Percentiles rank a stretch among this genome's conserved stretches.
These are phyloP conservation scores for Dipodomys merriami DNA, from an alignment of 2,113 vertebrate species.

Conservation along the genomic window DNA sequence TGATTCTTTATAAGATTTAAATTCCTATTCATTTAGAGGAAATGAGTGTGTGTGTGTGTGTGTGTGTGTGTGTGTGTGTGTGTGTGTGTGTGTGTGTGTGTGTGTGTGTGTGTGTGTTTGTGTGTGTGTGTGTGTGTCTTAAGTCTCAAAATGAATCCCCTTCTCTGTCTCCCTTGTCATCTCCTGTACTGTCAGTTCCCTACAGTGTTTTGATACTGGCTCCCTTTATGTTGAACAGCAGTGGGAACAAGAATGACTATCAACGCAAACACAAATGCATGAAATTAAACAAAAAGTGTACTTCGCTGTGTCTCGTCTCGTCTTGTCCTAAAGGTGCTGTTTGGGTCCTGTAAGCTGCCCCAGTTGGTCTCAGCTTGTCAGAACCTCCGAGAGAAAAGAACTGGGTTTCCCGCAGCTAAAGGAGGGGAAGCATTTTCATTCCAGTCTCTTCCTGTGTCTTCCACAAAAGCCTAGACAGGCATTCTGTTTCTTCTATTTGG, in stretches of 20 bases:
- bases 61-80: too few species aligned
- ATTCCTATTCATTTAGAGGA: neutral
- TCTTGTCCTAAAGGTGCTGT: slow-evolving; percentile 68
- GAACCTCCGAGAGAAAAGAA: neutral
- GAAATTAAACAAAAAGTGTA: slow-evolving; percentile 92
- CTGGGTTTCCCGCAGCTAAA: neutral
- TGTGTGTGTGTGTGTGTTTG: too few species aligned
- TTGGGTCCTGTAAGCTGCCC: neutral
- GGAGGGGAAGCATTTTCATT: neutral
- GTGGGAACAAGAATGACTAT: slow-evolving; percentile 91
- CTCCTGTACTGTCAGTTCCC: neutral
- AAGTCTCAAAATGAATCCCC: slow-evolving; percentile 15
- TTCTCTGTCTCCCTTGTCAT: slow-evolving; percentile 61
- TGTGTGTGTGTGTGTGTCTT: too few species aligned
- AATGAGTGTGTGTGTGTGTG: too few species aligned
- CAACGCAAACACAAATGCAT: slow-evolving; percentile 95
- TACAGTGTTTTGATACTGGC: slow-evolving; percentile 74
- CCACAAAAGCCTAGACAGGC: neutral
- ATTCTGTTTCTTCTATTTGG: neutral
- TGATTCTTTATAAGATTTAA: neutral
- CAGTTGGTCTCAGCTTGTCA: neutral
- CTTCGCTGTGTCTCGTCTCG: slow-evolving; percentile 85
- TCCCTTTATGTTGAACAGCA: slow-evolving; percentile 88
- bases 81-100: too few species aligned
- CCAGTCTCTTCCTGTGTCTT: neutral